Base-by-base conservation (phyloP, 2,113 vertebrate species). In the Camelus dromedarius region DNA sequence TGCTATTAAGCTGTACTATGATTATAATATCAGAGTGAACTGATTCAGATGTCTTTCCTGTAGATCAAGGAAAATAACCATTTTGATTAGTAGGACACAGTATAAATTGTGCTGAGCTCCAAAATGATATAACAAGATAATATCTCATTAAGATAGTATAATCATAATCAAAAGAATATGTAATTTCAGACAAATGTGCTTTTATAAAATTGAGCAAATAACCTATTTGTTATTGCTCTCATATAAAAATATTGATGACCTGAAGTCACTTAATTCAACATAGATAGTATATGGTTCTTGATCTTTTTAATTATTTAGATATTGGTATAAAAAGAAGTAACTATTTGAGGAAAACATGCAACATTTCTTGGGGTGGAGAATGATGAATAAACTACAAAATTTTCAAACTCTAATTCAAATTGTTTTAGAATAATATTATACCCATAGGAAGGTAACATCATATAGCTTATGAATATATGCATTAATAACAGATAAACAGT, bases 181-280 rank as follows among this genome's bases (percentile, higher is more conserved):
- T 35, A 30, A 46, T 76, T 89, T 93, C 38, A 85, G 58, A 42
- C 38, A 82, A 38, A 19, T 82, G 4, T 72, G 8, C 32, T 91
- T 88, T 93, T 84, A 56, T 91, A 32, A 92, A 88, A 32, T 5
- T 79, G 24, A 64, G 16, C 28, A 46, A 94, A 88, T 77, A 92
- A 66, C 10, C 6, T 73, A 30, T 42, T 42, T 42, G 38, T 42
- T 42, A 42, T 46, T 79, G 2, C 54, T 79, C 38, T 70, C 38
- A 70, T 48, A 46, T 81, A 26, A 70, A 93, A 77, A 92, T 97
- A 50, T 54, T 26, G 38, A 82, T 62, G 11, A 69, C 19, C 22
- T n/a, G 70, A 93, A 90, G 15, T 85, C 20, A 54, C 16, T 79
- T 52, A 64, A 67, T 58, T 67, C 48, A 91, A 64, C 42, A 72